Conservation (phyloP, 2,888 invertebrate genomes). For the Thera britannica region DNA sequence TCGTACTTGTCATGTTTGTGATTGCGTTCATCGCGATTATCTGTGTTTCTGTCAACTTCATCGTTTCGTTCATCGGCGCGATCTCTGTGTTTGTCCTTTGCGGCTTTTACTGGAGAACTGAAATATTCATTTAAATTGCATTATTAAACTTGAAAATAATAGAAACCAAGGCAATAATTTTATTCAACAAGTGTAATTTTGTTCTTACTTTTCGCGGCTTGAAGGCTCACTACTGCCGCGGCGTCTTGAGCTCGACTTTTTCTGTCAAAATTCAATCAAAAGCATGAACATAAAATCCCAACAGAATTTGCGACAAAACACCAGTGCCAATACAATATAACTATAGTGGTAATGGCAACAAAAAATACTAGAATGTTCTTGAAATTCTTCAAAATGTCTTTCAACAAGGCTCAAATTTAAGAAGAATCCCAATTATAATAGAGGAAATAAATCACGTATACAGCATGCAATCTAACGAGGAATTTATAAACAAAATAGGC, state of each 20-base stretch:
- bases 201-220: constrained; percentile 69
- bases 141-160: not conserved
- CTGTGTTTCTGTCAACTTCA: constrained; percentile 69
- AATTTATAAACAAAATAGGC: constrained; percentile 63
- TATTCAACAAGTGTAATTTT: not conserved
- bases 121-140: constrained; percentile 37
- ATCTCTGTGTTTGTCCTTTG: constrained; percentile 66
- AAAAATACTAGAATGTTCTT: constrained; percentile 63
- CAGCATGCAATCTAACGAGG: constrained; percentile 74
- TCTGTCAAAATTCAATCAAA: constrained; percentile 71
- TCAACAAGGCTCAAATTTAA: constrained; percentile 38
- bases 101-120: constrained; percentile 74
- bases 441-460: constrained; percentile 63
- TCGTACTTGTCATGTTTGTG: constrained; percentile 67
- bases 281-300: constrained; percentile 52
- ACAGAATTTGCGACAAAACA: constrained; percentile 60
- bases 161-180: not conserved
- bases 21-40: constrained; percentile 73
- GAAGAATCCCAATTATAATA: constrained; percentile 60
- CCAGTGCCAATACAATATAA: constrained; percentile 83
- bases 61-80: constrained; percentile 66
- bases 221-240: constrained; percentile 71
- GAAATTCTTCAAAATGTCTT: constrained; percentile 61
- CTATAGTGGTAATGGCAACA: constrained; percentile 82
- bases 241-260: constrained; percentile 75